A percentile compares a stretch with the other conserved stretches of the same genome.
Evolutionary conservation across 2,888 invertebrate species (phyloP).

Genomic region (Congeria kusceri): DNA sequence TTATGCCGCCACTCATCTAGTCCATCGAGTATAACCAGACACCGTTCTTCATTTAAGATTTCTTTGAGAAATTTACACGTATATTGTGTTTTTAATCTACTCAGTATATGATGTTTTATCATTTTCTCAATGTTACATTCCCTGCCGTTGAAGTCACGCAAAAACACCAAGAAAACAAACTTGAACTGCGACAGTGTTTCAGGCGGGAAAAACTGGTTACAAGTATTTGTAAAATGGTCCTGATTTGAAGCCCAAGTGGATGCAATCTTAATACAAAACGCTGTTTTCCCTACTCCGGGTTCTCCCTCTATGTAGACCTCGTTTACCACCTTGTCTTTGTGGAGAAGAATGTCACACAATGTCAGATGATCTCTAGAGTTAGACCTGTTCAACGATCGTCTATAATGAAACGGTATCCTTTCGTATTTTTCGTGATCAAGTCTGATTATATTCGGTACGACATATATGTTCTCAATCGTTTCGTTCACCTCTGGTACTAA

Average conservation of each 20-base stretch:
- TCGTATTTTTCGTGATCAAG: too few species aligned
- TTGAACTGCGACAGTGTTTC: background rate
- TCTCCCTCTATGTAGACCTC: background rate
- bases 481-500: too few species aligned
- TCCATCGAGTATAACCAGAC: slow-evolving; percentile 12
- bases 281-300: slow-evolving; percentile 15
- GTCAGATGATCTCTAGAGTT: too few species aligned
- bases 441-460: too few species aligned
- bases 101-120: background rate
- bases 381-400: too few species aligned
- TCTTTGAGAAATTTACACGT: background rate
- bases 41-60: background rate
- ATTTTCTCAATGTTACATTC: slow-evolving; percentile 8
- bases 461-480: too few species aligned
- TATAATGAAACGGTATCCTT: too few species aligned
- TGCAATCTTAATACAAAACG: background rate
- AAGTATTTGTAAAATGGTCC: too few species aligned
- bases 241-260: background rate
- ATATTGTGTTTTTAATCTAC: background rate
- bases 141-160: slow-evolving; percentile 3
- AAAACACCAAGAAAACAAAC: slow-evolving; percentile 3
- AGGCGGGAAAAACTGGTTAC: too few species aligned
- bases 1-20: background rate
- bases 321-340: too few species aligned
- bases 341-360: too few species aligned